Conservation (phyloP, 2,113 vertebrate genomes). For the Myrmecobius fasciatus region DNA sequence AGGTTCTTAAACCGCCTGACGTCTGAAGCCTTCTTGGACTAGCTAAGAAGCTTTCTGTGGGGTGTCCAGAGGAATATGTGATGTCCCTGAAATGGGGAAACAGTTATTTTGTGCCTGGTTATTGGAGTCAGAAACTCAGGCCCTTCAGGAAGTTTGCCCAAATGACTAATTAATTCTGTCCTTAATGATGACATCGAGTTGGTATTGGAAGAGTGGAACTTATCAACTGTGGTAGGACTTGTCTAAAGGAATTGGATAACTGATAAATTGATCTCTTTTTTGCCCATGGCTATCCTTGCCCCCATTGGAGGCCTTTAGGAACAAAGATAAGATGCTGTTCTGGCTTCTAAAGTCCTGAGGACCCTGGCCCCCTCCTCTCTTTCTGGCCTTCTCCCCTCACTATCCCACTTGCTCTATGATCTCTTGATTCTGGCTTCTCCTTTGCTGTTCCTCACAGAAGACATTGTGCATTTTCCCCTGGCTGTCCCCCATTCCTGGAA, state of each 20-base stretch:
- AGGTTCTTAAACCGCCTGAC: background rate
- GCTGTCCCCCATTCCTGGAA: background rate
- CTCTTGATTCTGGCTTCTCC: background rate
- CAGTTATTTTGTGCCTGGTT: background rate
- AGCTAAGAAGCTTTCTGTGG: background rate
- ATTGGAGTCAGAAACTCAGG: rapidly evolving
- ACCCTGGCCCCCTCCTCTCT: background rate
- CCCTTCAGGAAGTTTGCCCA: background rate
- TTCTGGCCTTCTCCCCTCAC: background rate
- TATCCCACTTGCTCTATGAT: background rate
- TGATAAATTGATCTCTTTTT: background rate
- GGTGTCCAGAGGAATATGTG: background rate
- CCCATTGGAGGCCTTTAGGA: background rate
- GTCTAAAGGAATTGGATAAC: background rate
- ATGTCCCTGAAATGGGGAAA: background rate
- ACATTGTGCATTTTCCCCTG: background rate
- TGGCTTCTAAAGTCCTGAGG: background rate
- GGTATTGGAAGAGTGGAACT: background rate
- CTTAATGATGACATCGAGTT: background rate
- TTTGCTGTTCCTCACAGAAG: background rate
- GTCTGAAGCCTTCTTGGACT: background rate
- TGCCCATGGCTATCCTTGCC: background rate
- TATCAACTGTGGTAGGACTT: background rate
- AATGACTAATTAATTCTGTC: rapidly evolving
- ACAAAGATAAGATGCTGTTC: background rate